These are phyloP conservation scores for Actenoides hombroni DNA, from an alignment of 2,113 vertebrate genomes.

Conservation along the genomic window DNA sequence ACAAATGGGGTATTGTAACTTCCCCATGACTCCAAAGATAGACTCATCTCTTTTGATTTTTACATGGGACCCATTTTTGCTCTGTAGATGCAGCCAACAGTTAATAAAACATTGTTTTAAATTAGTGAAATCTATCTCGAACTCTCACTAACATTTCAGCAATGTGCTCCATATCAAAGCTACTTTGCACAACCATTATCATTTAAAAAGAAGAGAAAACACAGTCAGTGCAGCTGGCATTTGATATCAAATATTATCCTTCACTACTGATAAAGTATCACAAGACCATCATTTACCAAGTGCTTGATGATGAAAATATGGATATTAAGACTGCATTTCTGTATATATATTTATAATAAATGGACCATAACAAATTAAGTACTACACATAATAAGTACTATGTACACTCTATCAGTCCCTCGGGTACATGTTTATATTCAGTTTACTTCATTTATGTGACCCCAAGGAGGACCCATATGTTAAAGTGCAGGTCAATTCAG, in stretches of 20 bases:
- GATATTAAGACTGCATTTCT: neutral
- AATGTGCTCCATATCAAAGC: neutral
- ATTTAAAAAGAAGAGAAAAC: neutral
- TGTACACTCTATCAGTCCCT: neutral
- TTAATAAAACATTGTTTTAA: neutral
- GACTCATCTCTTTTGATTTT: neutral
- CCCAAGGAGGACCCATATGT: neutral
- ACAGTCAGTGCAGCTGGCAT: neutral
- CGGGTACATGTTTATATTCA: neutral
- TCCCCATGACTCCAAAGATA: neutral
- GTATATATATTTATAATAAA: neutral
- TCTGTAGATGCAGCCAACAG: neutral
- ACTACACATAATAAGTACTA: neutral
- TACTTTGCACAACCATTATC: neutral
- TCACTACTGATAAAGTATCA: neutral
- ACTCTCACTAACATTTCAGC: neutral
- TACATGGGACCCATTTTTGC: neutral
- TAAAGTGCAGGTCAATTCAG: slow-evolving; percentile 5
- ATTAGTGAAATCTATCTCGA: neutral
- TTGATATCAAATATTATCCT: neutral
- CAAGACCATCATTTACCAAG: neutral
- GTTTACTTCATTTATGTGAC: neutral
- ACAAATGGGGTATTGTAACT: neutral
- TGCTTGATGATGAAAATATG: neutral
- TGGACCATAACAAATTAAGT: neutral